phyloP scores from a whole-genome alignment of 2,113 vertebrate genomes.

The Mustelus asterias region DNA sequence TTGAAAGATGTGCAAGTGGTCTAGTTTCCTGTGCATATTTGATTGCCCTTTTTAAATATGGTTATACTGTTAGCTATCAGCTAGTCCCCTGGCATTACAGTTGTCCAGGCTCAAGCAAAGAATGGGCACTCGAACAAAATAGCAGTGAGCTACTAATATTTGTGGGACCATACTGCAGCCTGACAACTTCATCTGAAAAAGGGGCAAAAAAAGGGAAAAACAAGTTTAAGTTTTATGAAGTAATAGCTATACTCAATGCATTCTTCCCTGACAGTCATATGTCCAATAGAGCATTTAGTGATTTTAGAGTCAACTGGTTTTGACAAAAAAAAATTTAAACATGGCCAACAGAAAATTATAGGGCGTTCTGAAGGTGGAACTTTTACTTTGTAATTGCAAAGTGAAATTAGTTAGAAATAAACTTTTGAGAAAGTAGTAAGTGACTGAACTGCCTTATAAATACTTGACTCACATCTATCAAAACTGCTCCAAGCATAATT shows the following conservation, averaged over 20 bases:
- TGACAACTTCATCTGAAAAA: neutral
- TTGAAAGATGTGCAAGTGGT: too few species aligned
- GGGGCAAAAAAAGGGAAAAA: neutral
- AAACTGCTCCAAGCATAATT: neutral
- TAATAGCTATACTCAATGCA: neutral
- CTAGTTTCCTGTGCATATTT: neutral
- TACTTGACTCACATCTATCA: neutral
- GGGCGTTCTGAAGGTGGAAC: neutral
- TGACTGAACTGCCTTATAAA: neutral
- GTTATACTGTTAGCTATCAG: neutral
- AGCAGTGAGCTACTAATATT: neutral
- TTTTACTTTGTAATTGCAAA: neutral
- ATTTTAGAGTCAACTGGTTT: neutral
- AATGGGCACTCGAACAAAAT: neutral
- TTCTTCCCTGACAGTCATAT: neutral
- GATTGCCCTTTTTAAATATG: neutral
- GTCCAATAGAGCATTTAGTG: neutral
- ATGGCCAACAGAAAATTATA: neutral
- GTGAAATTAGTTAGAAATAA: neutral
- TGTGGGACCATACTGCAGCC: neutral
- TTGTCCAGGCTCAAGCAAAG: neutral
- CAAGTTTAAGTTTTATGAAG: neutral
- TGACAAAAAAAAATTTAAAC: neutral
- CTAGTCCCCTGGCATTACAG: neutral
- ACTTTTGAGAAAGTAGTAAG: neutral